Evolutionary conservation across 2,888 invertebrate species (phyloP), one percentile per base, ranked within the genome.

Genomic region (Cremastinae sp.): DNA sequence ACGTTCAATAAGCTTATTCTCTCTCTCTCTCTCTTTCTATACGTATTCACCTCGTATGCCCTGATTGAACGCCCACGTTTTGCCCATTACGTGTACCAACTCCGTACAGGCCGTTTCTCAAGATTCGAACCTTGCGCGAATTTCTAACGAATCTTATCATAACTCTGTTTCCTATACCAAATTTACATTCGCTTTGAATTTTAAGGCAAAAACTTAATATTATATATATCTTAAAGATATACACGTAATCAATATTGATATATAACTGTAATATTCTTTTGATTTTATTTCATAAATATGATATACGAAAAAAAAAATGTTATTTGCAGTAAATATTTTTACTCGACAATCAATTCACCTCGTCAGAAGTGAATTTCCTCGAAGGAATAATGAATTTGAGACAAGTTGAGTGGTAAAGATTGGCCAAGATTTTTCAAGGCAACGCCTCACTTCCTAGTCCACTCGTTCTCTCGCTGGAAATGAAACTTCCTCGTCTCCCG

Each of bases 1-100:
- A 84, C 84, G 85, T 84, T 87, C 87, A 85, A 87, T 88, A 86
- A 86, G 81, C 75, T 64, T n/a, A n/a, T n/a, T n/a, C n/a, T n/a
- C n/a, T n/a, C n/a, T n/a, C n/a, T n/a, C n/a, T n/a, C n/a, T n/a
- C n/a, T 69, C 84, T 2, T 5, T 69, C 78, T 77, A 73, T 59
- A 68, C 34, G 75, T 62, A 45, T 45, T 36, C 54, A 34, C 9
- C 45, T 58, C 38, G 18, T 66, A 36, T 68, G 58, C 58, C 68
- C 68, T 49, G 68, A 69, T 70, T 45, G 49, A 62, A 59, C 70
- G 61, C 47, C 65, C 69, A 65, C 64, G 61, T 70, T 70, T 53
- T 58, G 16, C 38, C 51, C 54, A 65, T 74, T 65, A 38, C 41
- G 28, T 61, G 65, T 34, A 54, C 12, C 41, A 53, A 34, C 10